These are phyloP conservation scores for Phocides pigmalion DNA, from an alignment of 1,140 invertebrate genomes.

Conservation along the genomic window DNA sequence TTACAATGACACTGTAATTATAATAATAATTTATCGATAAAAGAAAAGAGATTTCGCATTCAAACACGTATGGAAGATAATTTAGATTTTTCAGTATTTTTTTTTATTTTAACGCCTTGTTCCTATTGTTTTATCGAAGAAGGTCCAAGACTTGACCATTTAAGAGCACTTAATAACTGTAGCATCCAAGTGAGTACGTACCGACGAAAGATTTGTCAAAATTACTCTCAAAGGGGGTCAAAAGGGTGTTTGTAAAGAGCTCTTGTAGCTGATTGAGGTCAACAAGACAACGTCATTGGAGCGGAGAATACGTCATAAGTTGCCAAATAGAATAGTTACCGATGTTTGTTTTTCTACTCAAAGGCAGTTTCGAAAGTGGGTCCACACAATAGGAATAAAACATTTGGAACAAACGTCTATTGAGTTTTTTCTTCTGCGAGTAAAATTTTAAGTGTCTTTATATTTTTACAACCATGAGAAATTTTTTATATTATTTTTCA, in stretches of 20 bases:
- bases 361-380: neutral
- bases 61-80: too few species aligned
- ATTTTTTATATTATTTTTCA: too few species aligned
- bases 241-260: constrained; percentile 24
- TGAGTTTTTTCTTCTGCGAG: too few species aligned
- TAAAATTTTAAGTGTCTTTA: too few species aligned
- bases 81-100: too few species aligned
- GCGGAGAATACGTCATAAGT: constrained; percentile 13
- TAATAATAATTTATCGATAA: too few species aligned
- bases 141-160: constrained; percentile 14
- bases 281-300: constrained; percentile 24
- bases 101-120: neutral
- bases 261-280: constrained; percentile 23
- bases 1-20: too few species aligned
- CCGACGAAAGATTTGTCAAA: constrained; percentile 19
- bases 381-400: neutral
- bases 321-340: constrained; percentile 13
- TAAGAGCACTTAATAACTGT: constrained; percentile 26
- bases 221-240: constrained; percentile 15
- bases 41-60: too few species aligned
- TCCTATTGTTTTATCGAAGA: constrained; percentile 18
- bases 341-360: constrained; percentile 24
- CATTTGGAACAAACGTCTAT: neutral
- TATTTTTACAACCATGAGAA: too few species aligned
- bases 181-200: constrained; percentile 8